A percentile compares a stretch with the other conserved stretches of the same genome.
phyloP scores from a whole-genome alignment of 1,140 invertebrate species.

The Probaryconus sp. region DNA sequence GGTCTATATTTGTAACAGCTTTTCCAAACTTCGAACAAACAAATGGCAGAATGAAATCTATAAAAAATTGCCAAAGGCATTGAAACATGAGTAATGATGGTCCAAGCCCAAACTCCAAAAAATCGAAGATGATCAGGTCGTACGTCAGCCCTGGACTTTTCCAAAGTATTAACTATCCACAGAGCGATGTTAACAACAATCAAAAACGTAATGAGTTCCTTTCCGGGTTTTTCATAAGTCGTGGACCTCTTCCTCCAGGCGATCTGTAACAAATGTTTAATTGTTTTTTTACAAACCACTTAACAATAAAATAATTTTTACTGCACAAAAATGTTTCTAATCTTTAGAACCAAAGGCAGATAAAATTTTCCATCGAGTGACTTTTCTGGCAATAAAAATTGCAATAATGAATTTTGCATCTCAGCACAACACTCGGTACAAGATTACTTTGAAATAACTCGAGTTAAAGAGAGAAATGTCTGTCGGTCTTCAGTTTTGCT shows the following conservation, averaged over 20 bases:
- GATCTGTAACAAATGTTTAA: conserved; percentile 85
- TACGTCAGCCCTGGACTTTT: conserved; percentile 89
- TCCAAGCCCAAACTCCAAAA: conserved; percentile 91
- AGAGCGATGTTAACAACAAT: conserved; percentile 91
- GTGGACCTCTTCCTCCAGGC: conserved; percentile 85
- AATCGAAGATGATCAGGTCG: conserved; percentile 87
- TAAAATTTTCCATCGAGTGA: too few relatives aligned
- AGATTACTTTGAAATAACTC: conserved; percentile 57
- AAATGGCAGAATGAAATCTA: conserved; percentile 89
- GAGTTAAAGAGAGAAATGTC: conserved; percentile 51
- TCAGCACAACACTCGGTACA: conserved; percentile 15
- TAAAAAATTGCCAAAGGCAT: conserved; percentile 93
- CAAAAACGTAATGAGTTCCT: conserved; percentile 90
- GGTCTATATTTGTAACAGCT: conserved; percentile 79
- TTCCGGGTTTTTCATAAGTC: conserved; percentile 86
- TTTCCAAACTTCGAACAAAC: conserved; percentile 90
- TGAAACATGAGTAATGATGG: conserved; percentile 90
- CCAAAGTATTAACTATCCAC: conserved; percentile 91
- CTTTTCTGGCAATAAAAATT: too few relatives aligned
- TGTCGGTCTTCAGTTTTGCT: conserved; percentile 47
- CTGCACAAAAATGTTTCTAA: too few relatives aligned
- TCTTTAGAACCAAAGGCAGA: conserved; percentile 1
- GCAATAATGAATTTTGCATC: conserved; percentile 21
- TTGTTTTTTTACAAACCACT: too few relatives aligned
- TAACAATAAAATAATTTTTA: too few relatives aligned